Evolutionary conservation across 2,888 invertebrate genomes (phyloP).

Genomic region (Oligia fasciuncula): DNA sequence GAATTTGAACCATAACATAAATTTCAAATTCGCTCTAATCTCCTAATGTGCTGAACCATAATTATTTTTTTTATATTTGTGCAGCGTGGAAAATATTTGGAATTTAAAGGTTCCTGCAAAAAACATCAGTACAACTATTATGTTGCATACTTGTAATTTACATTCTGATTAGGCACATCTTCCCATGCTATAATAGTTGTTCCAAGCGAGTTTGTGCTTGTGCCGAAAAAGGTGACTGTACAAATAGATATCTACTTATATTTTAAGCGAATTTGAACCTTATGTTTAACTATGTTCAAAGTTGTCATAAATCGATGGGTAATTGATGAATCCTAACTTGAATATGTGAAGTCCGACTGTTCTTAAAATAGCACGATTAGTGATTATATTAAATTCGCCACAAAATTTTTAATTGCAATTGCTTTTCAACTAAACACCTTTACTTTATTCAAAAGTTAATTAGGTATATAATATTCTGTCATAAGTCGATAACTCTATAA

Average conservation of each 20-base stretch:
- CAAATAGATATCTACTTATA: neutral
- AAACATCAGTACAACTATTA: neutral
- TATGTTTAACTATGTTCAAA: neutral
- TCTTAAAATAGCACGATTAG: neutral
- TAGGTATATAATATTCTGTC: constrained; percentile 12
- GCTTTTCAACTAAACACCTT: neutral
- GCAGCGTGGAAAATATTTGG: neutral
- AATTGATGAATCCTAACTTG: constrained; percentile 5
- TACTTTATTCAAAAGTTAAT: neutral
- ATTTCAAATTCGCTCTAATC: neutral
- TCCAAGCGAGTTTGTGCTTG: constrained; percentile 18
- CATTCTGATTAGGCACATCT: constrained; percentile 16
- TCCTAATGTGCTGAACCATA: neutral
- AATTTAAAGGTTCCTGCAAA: neutral
- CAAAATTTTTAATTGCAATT: neutral
- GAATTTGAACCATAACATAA: neutral
- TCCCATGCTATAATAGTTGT: constrained; percentile 3
- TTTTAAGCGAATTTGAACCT: constrained; percentile 16
- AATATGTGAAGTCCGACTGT: neutral
- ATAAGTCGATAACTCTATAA: constrained; percentile 12
- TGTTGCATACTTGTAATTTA: constrained; percentile 1
- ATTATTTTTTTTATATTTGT: neutral
- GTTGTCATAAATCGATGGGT: constrained; percentile 28
- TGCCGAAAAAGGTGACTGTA: neutral
- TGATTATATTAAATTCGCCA: neutral